Base-by-base conservation (phyloP, 2,888 invertebrate species). In the Falcaria lacertinaria region DNA sequence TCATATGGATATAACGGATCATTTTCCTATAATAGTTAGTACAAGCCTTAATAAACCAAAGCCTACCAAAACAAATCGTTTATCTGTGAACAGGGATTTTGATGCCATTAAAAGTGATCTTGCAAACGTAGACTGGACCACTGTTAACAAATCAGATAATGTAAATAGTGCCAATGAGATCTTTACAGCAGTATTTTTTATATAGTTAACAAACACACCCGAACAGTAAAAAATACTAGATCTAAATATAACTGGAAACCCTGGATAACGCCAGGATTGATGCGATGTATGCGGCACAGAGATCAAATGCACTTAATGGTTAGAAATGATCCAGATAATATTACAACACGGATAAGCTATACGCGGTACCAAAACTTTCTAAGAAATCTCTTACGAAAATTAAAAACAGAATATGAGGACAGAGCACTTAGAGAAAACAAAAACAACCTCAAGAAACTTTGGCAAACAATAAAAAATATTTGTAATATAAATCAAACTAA, bases 231-330 rank as follows among this genome's bases (percentile, higher is more conserved):
- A 17, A 15, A 32, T 14, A 42, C 36, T 14, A 32, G 42, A 14
- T 16, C 33, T 17, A 15, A 37, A 13, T 36, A 36, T n/a, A 42
- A 42, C 13, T 15, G 36, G 15, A 35, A 35, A 19, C 19, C 19
- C 5, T 19, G 19, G 19, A 19, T 19, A 19, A 19, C 19, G 5
- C 19, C 19, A 2, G 37, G 22, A 2, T 17, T 42, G 2, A 42
- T 42, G n/a, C 22, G 33, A 15, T 41, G 41, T 17, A 41, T 41
- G 41, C 25, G 16, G 13, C 35, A 41, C n/a, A 4, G 35, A 15
- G 41, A 41, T 41, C 25, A 17, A 8, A 32, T 36, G 4, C 41
- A 41, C n/a, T 17, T 28, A 11, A 4, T 14, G 4, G 41, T 35
- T n/a, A 41, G 28, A 41, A 14, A 5, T 13, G 32, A 36, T 1